Conservation (phyloP, 2,797 vertebrate genomes). For the Yasuhikotakia modesta region DNA sequence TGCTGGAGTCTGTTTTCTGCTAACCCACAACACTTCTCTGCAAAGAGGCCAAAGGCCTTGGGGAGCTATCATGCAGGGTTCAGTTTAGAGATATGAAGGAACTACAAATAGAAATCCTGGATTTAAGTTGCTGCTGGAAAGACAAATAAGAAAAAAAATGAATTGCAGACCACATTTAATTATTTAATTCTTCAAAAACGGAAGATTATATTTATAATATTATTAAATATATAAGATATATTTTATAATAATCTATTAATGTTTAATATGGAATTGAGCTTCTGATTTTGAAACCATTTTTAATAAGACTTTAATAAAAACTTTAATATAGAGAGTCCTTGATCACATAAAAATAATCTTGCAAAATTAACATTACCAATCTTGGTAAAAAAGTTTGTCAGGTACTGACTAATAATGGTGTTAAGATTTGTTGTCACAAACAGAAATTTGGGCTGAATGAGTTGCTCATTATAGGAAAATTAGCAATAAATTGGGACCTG, state of each 20-base stretch:
- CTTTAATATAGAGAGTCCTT: not conserved
- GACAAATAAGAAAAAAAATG: not conserved
- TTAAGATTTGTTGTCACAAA: too few relatives aligned
- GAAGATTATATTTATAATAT: too few relatives aligned
- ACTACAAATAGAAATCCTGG: not conserved
- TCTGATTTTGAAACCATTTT: too few relatives aligned
- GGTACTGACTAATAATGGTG: too few relatives aligned
- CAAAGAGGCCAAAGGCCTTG: constrained; percentile 19
- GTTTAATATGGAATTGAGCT: too few relatives aligned
- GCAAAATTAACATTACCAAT: too few relatives aligned
- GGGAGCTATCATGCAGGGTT: constrained; percentile 12
- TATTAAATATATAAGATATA: too few relatives aligned
- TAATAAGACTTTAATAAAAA: too few relatives aligned
- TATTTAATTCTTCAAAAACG: not conserved
- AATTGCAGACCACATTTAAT: not conserved
- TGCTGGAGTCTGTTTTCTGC: constrained; percentile 35
- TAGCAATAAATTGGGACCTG: not conserved
- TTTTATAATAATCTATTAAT: too few relatives aligned
- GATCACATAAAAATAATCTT: not conserved
- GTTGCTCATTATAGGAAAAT: too few relatives aligned
- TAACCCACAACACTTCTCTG: constrained; percentile 16
- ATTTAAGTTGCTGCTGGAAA: not conserved
- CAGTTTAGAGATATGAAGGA: not conserved
- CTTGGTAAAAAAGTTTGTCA: too few relatives aligned
- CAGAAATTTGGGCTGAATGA: too few relatives aligned